Evolutionary conservation across 2,797 vertebrate species (phyloP), one percentile per base, ranked within the genome.

Genomic region (Cheracebus regulus): DNA sequence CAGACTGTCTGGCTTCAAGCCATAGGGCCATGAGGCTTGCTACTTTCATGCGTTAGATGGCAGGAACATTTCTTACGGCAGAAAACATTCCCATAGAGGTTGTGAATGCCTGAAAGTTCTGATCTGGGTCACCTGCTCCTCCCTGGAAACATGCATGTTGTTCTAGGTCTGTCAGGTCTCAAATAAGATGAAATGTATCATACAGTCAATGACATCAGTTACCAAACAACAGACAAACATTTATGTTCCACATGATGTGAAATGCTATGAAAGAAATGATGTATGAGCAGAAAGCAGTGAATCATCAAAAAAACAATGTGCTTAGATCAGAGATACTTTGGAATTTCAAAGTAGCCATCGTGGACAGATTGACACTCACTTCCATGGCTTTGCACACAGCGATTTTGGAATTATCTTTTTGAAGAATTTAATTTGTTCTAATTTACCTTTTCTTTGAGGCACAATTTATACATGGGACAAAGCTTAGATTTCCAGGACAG

Each of bases 371-470:
- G 73, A 73, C 0, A 95, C 5, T 15, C 33, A 76, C 44, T 61
- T 79, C 48, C 82, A 64, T 46, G 86, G 48, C 13, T 91, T 90
- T 61, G 75, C 6, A 85, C 9, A 48, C 26, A 67, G 61, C 24
- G 7, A 95, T 93, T 78, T 73, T 73, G n/a, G 2, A 88, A 88
- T 55, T 91, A 36, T 84, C 79, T 57, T 48, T 39, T 36, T 89
- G 83, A 15, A 84, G 20, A 26, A 1, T 39, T 94, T 78, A 30
- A 1, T 79, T 76, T 93, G 82, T 86, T 79, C 57, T 87, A 70
- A 81, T 28, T 82, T 92, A 84, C 57, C 30, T 97, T 93, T 95
- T 81, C 80, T 93, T 22, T 10, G 19, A 82, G 39, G 22, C 44
- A 92, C 44, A 92, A 76, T 52, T 61, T 93, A 52, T 41, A 64